Evolutionary conservation across 1,140 invertebrate genomes (phyloP), one percentile per base, ranked within the genome.

Genomic region (Drosophila sucinea): DNA sequence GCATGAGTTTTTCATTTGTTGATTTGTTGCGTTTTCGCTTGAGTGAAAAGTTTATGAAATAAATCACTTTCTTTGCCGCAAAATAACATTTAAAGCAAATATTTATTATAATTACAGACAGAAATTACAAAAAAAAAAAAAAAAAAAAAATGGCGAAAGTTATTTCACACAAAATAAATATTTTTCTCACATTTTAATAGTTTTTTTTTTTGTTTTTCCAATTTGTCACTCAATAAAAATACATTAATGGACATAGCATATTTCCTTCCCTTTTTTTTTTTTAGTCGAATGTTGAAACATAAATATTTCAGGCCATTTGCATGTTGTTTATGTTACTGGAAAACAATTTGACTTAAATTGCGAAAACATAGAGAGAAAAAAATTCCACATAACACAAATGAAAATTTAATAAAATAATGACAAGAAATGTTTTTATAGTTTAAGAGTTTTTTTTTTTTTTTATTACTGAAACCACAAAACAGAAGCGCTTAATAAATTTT

Each of bases 291-390:
- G 41, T 65, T 61, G 55, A 11, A 51, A 38, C 25, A 76, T 65
- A 69, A 68, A 75, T 70, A 60, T 75, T 75, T 75, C 60, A 67
- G 51, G 54, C 44, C 72, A 64, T 66, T 79, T 80, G 78, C 63
- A 80, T 71, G 76, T 65, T 60, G 64, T 75, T 77, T 66, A 60
- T 62, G 47, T 51, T 66, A 41, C 63, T 38, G 25, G 44, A 33
- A 23, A 60, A 51, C 47, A 60, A 51, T 35, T 67, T 58, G 40
- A 58, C 41, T 10, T 44, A 44, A 47, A 54, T 17, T 33, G 32
- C 40, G n/a, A 33, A 68, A 61, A 61, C 27, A 40, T 29, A 38
- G 30, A 38, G 17, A 17, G 17, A 23, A 57, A 57, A 35, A n/a
- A 57, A 35, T 17, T 17, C n/a, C 11, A 30, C 2, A 1, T 4